Evolutionary conservation across 2,888 invertebrate genomes (phyloP).

Genomic region (Cryptosula pallasiana): DNA sequence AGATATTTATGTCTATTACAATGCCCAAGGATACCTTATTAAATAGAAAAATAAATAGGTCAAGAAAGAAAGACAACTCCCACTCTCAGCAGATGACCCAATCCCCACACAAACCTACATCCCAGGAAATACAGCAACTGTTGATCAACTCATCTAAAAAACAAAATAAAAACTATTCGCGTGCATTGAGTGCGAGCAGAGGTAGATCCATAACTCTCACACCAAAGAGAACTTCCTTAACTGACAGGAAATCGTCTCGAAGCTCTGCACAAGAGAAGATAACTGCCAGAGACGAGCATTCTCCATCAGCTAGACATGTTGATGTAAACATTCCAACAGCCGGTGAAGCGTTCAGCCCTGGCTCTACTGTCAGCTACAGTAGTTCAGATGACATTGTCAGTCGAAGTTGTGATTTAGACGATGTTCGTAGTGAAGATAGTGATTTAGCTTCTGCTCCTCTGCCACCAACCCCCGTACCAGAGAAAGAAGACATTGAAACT

Average conservation of each 20-base stretch:
- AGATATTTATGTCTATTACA: neutral
- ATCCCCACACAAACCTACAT: neutral
- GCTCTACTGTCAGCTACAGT: neutral
- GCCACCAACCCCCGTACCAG: neutral
- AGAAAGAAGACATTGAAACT: neutral
- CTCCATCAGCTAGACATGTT: neutral
- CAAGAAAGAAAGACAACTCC: neutral
- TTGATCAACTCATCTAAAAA: neutral
- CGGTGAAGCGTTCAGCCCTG: neutral
- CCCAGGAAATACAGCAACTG: neutral
- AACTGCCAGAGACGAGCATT: neutral
- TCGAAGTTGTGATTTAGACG: conserved; percentile 16
- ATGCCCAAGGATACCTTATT: neutral
- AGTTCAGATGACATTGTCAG: neutral
- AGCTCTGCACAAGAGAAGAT: neutral
- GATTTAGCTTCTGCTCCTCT: neutral
- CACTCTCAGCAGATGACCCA: neutral
- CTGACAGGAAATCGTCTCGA: neutral
- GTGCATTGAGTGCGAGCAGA: neutral
- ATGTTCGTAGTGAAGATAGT: neutral
- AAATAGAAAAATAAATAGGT: neutral
- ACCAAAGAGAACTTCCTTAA: neutral
- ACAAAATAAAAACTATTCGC: neutral
- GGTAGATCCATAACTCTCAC: neutral
- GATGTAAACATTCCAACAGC: conserved; percentile 17